These are phyloP conservation scores for Drosophila subsilvestris DNA, from an alignment of 2,888 invertebrate species.

Conservation along the genomic window DNA sequence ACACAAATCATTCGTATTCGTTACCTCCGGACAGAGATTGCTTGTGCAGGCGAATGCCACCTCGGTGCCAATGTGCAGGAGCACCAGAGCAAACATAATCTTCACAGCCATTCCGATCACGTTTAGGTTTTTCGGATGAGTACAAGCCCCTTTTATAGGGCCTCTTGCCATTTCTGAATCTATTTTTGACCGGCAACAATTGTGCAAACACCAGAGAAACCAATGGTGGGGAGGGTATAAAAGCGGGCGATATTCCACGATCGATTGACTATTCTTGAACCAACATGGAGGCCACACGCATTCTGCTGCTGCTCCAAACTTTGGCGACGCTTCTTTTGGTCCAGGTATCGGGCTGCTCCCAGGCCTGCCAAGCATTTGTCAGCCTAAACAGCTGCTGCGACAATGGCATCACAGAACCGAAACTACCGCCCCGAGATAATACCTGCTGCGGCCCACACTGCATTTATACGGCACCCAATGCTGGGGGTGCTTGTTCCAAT, in stretches of 20 bases:
- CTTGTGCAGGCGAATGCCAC: background rate
- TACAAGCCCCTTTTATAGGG: constrained; percentile 29
- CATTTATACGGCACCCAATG: background rate
- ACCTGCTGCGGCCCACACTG: constrained; percentile 31
- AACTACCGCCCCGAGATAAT: constrained; percentile 28
- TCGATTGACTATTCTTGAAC: background rate
- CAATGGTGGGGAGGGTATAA: constrained; percentile 12
- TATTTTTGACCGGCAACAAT: constrained; percentile 8
- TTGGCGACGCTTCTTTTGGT: background rate
- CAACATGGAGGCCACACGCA: constrained; percentile 6
- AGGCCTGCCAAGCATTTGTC: background rate
- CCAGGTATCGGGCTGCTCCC: background rate
- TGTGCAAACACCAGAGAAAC: constrained; percentile 9
- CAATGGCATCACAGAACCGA: constrained; percentile 1
- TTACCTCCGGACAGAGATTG: constrained; percentile 7
- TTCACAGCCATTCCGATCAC: constrained; percentile 17
- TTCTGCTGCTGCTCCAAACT: constrained; percentile 2
- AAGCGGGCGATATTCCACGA: constrained; percentile 11
- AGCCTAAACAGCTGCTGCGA: constrained; percentile 12
- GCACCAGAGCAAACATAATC: constrained; percentile 16
- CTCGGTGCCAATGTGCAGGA: background rate
- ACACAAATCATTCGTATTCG: background rate
- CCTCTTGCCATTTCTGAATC: constrained; percentile 1
- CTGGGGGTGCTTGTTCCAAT: background rate
- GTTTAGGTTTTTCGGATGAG: background rate